Conservation (phyloP, 1,140 invertebrate genomes). For the Hormaphis cornu region DNA sequence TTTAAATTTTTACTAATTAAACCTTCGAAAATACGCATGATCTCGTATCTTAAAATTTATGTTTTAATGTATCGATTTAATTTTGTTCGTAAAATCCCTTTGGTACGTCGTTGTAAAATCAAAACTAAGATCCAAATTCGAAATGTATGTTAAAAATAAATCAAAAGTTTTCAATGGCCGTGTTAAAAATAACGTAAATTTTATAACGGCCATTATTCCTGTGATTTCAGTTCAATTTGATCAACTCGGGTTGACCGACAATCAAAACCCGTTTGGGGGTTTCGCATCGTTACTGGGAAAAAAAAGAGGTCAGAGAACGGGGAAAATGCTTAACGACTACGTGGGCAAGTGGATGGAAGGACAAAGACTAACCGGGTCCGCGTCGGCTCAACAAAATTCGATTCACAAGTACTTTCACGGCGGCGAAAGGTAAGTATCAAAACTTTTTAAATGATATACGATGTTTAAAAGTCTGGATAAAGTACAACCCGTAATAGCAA, state of each 20-base stretch:
- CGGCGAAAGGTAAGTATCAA: slow-evolving; percentile 53
- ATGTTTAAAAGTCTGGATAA: slow-evolving; percentile 17
- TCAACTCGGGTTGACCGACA: slow-evolving; percentile 69
- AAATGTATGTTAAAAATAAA: too few relatives aligned
- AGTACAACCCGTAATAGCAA: neutral
- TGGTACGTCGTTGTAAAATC: too few relatives aligned
- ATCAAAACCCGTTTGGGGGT: slow-evolving; percentile 70
- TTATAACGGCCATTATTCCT: neutral
- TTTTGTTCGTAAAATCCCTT: too few relatives aligned
- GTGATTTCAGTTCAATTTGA: slow-evolving; percentile 64
- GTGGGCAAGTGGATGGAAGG: slow-evolving; percentile 58
- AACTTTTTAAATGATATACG: too few relatives aligned
- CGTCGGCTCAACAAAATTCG: slow-evolving; percentile 38
- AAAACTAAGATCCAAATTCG: too few relatives aligned
- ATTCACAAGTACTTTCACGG: slow-evolving; percentile 51
- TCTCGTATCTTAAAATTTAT: too few relatives aligned
- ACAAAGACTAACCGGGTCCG: slow-evolving; percentile 45
- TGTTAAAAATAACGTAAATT: too few relatives aligned
- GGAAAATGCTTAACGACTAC: slow-evolving; percentile 59
- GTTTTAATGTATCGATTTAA: too few relatives aligned
- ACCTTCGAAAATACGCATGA: too few relatives aligned
- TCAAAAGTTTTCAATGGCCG: too few relatives aligned
- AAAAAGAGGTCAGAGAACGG: slow-evolving; percentile 58
- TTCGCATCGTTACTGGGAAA: slow-evolving; percentile 58
- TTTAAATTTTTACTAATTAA: too few relatives aligned